A percentile compares a stretch with the other conserved stretches of the same genome.
Evolutionary conservation across 2,888 invertebrate genomes (phyloP).

Genomic region (Aleiodes testaceus): DNA sequence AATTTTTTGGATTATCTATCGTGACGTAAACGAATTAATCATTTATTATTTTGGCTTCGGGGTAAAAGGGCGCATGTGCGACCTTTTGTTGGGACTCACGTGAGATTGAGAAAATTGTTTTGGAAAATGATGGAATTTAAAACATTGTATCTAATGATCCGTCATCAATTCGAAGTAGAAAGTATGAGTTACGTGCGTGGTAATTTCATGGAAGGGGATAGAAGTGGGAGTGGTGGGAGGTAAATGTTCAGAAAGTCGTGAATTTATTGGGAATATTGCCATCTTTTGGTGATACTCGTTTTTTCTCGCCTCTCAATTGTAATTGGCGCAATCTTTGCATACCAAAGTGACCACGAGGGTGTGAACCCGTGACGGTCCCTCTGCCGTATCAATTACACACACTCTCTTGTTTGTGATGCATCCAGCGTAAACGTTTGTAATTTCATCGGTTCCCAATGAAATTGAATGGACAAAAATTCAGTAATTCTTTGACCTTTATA

Average conservation of each 20-base stretch:
- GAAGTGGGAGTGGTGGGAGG: too few relatives aligned
- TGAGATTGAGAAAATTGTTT: too few relatives aligned
- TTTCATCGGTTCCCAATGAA: slow-evolving; percentile 5
- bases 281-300: slow-evolving; percentile 31
- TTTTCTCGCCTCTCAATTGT: slow-evolving; percentile 33
- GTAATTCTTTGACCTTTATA: slow-evolving; percentile 7
- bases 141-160: too few relatives aligned
- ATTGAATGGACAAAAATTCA: background rate
- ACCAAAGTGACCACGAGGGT: slow-evolving; percentile 33
- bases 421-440: slow-evolving; percentile 10
- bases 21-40: too few relatives aligned
- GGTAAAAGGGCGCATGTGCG: too few relatives aligned
- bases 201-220: background rate
- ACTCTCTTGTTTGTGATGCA: slow-evolving; percentile 14
- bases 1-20: too few relatives aligned
- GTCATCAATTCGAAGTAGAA: too few relatives aligned
- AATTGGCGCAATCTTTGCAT: slow-evolving; percentile 46
- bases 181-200: slow-evolving; percentile 7
- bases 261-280: slow-evolving; percentile 37
- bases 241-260: too few relatives aligned
- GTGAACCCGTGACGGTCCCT: slow-evolving; percentile 26
- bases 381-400: background rate
- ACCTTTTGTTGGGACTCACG: too few relatives aligned
- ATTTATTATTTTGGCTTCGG: too few relatives aligned
- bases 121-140: too few relatives aligned